Evolutionary conservation across 2,113 vertebrate genomes (phyloP), one percentile per base, ranked within the genome.

Genomic region (Cyanoramphus novaezelandiae): DNA sequence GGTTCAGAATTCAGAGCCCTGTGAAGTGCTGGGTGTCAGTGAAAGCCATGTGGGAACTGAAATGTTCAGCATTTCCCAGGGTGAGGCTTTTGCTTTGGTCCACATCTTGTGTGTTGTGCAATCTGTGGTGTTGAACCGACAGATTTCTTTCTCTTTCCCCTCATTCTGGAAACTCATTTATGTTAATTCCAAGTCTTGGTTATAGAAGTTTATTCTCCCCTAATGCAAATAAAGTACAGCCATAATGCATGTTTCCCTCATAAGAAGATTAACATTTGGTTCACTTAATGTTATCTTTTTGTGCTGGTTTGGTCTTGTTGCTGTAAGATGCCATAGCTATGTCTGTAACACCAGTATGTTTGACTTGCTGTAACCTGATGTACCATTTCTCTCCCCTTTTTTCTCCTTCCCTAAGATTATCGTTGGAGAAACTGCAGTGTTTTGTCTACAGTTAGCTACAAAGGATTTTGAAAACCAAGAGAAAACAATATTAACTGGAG

Each of bases 401-500:
- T 71, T 93, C 97, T 96, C 80, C 67, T 78, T 87, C 70, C 44
- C 55, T 76, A 97, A 99, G 99, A 99, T 99, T 97, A 99, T 99
- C 70, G 95, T 99, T 93, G 99, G 99, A 94, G 99, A 99, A 97
- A 99, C 99, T 8, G 99, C 98, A 88, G 98, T 99, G 94, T 99
- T 99, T 98, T 98, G 99, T 96, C 98, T 99, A 96, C 99, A 99
- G 97, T 98, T 99, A 97, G 99, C 99, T 35, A 99, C 99, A 86
- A 99, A 99, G 97, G 99, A 99, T 97, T 99, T 99, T 93, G 99
- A 99, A 98, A 99, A 98, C 70, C 99, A 99, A 88, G 99, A 99
- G 97, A 99, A 99, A 98, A 99, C 99, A 14, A 98, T 99, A 92
- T 98, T 99, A 96, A 99, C 98, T 4, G 99, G 99, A 97, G 99